These are phyloP conservation scores for Tinea semifulvella DNA, from an alignment of 2,888 invertebrate genomes.

Conservation along the genomic window DNA sequence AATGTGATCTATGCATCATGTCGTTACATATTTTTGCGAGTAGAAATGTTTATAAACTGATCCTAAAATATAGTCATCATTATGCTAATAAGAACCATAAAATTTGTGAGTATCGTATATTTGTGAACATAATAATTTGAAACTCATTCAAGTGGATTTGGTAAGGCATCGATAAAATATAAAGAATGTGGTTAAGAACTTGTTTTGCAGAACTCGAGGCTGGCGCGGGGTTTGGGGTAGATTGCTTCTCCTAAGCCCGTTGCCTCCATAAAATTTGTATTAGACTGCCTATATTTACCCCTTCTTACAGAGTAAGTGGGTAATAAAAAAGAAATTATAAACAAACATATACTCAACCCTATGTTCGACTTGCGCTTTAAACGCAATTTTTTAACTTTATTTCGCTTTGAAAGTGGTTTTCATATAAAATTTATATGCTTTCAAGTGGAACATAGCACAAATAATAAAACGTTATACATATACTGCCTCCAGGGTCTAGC, in stretches of 20 bases:
- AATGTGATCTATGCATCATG: no score
- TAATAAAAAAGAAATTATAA: constrained; percentile 7
- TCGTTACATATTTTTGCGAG: no score
- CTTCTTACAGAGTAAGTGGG: constrained; percentile 7
- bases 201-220: constrained; percentile 7
- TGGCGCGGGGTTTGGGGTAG: constrained; percentile 8
- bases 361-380: no score
- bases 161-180: constrained; percentile 8
- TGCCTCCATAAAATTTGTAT: constrained; percentile 10
- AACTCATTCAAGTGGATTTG: constrained; percentile 4
- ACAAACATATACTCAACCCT: no score
- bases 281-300: constrained; percentile 7
- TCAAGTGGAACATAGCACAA: no score
- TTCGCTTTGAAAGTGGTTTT: no score
- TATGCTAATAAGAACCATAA: not conserved
- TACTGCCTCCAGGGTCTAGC: no score
- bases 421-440: no score
- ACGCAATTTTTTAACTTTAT: no score
- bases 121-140: constrained; percentile 2
- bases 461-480: no score
- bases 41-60: no score
- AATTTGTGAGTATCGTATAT: no score
- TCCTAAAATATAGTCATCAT: not conserved
- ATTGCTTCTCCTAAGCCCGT: constrained; percentile 2
- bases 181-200: constrained; percentile 7